Evolutionary conservation across 2,113 vertebrate species (phyloP).

Genomic region (Patagioenas fasciata): DNA sequence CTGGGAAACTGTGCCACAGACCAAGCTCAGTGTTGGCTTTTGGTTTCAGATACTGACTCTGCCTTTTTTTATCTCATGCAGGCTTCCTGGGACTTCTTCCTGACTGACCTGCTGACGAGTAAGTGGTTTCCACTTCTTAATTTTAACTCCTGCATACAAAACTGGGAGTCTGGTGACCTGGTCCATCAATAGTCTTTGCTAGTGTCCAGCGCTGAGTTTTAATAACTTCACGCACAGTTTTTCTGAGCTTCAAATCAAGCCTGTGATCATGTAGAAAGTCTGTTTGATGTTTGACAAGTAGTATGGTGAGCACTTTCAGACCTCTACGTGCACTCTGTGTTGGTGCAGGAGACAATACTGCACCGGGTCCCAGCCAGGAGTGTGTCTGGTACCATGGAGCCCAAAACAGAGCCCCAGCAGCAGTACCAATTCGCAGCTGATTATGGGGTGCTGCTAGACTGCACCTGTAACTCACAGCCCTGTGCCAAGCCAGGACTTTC

Average conservation of each 20-base stretch:
- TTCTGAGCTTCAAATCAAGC: not conserved
- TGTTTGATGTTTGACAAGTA: not conserved
- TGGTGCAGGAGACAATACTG: accelerated
- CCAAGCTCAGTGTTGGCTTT: not conserved
- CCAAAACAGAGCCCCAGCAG: not conserved
- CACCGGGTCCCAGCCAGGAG: accelerated
- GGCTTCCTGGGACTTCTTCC: not conserved
- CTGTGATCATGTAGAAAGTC: not conserved
- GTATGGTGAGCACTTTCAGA: not conserved
- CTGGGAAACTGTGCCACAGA: not conserved
- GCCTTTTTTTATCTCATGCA: not conserved
- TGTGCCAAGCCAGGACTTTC: not conserved
- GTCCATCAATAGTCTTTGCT: not conserved
- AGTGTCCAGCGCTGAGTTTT: not conserved
- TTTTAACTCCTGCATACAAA: not conserved
- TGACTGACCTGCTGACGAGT: not conserved
- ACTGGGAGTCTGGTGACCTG: not conserved
- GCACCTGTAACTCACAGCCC: not conserved
- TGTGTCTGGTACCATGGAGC: not conserved
- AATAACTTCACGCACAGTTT: not conserved
- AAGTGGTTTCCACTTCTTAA: not conserved
- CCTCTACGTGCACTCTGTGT: accelerated
- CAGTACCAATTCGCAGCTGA: not conserved
- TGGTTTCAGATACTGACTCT: not conserved
- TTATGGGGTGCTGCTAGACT: not conserved